These are phyloP conservation scores for Megalopta genalis DNA, from an alignment of 1,140 invertebrate genomes.

Conservation along the genomic window DNA sequence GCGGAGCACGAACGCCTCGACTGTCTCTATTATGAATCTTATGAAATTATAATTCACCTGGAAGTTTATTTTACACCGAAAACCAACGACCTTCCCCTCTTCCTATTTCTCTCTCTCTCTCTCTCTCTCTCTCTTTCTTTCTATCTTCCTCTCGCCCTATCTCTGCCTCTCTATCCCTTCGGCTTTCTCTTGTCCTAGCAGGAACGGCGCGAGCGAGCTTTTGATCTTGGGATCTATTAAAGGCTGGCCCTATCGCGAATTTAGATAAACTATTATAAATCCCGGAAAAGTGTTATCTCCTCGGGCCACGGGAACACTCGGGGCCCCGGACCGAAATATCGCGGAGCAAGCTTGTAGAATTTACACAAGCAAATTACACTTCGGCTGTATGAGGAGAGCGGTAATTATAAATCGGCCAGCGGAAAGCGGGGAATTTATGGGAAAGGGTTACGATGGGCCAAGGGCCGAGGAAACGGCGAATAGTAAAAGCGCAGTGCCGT, in stretches of 20 bases:
- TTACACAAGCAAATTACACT: constrained; percentile 65
- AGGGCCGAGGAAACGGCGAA: constrained; percentile 57
- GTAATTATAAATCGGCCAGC: constrained; percentile 64
- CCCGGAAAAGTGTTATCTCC: constrained; percentile 42
- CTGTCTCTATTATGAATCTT: constrained; percentile 22
- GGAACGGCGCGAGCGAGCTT: neutral
- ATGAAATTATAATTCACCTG: constrained; percentile 29
- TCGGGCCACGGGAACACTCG: neutral
- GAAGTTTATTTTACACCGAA: constrained; percentile 5
- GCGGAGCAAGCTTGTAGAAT: constrained; percentile 53
- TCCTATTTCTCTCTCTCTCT: neutral
- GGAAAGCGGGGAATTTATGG: constrained; percentile 58
- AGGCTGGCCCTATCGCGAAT: neutral
- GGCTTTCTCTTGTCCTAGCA: neutral
- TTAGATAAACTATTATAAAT: constrained; percentile 42
- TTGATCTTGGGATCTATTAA: constrained; percentile 18
- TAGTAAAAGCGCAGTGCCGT: constrained; percentile 42
- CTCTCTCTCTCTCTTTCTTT: neutral
- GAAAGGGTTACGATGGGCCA: constrained; percentile 52
- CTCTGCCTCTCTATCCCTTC: too few relatives aligned
- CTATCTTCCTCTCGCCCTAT: too few relatives aligned
- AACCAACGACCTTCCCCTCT: neutral
- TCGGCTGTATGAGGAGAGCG: constrained; percentile 58
- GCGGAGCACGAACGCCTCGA: neutral
- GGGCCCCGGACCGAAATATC: constrained; percentile 45